Base-by-base conservation (phyloP, 2,797 vertebrate species). In the Crenichthys baileyi region DNA sequence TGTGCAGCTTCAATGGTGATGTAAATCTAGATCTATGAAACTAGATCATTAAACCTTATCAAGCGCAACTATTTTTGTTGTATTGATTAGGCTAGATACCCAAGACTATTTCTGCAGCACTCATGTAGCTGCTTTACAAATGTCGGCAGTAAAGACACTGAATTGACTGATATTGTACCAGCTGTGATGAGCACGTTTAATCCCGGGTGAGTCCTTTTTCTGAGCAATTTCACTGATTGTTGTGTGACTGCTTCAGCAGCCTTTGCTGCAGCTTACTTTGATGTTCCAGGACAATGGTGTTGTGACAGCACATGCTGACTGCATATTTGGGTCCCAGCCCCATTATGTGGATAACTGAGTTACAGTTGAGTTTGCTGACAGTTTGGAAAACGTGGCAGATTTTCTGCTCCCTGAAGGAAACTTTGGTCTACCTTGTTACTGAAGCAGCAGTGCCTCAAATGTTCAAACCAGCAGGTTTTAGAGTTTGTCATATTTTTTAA, bases 261-360 rank as follows among this genome's bases (percentile, higher is more conserved):
- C 79, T 82, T 83, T 46, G n/a, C 80, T 36, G 67, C 75, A 72
- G 76, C 70, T 87, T 70, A 81, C 86, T 90, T 92, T 91, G 90
- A 92, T 89, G 90, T 92, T 83, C 73, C 81, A 83, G 86, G 87
- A 85, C 88, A 89, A 81, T 20, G 55, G 56, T 85, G 86, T 90
- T 88, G 87, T 90, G 90, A 91, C 90, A 90, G 87, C 80, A 86
- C 83, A 90, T 65, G 88, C 89, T 90, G 91, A 91, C 89, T 88
- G 85, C 84, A 89, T 89, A 89, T 91, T 89, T 91, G 87, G 86
- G 77, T 79, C 83, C 78, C 20, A 31, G 78, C 89, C 73, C 79
- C 77, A 11, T 15, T 79, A 75, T 26, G 4, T 36, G 78, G 80
- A 79, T 90, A 85, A 89, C 71, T 76, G 73, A 89, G 86, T 87